phyloP scores from a whole-genome alignment of 2,113 vertebrate species.

The Chelonoidis abingdonii region DNA sequence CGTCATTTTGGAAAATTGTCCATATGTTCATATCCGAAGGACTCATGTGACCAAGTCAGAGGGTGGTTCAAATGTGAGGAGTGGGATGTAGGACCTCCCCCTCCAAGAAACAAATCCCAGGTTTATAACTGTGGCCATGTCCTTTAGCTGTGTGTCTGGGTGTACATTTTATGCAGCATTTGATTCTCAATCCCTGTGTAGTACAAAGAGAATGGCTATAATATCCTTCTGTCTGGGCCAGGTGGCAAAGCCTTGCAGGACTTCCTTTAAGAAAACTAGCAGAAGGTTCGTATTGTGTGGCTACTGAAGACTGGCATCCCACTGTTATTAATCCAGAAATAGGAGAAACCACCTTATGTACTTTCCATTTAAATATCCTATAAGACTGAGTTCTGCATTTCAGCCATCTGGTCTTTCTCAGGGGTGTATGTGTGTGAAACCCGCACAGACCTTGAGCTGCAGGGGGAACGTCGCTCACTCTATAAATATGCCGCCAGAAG shows the following conservation, averaged over 20 bases:
- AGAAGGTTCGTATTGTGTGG: background rate
- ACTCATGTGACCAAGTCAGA: background rate
- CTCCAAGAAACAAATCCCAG: background rate
- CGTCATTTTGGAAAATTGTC: background rate
- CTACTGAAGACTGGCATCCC: background rate
- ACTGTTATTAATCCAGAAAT: background rate
- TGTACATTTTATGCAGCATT: background rate
- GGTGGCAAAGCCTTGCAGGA: background rate
- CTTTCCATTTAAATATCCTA: background rate
- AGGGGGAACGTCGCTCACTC: background rate
- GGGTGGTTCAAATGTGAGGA: background rate
- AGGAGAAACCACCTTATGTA: background rate
- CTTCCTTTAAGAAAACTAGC: background rate
- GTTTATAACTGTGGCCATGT: background rate
- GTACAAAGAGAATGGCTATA: accelerated
- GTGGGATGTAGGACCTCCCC: background rate
- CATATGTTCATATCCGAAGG: background rate
- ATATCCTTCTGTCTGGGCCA: background rate
- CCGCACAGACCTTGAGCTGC: background rate
- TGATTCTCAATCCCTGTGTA: background rate
- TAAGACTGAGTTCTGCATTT: background rate
- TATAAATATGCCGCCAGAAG: background rate
- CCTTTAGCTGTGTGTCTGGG: background rate
- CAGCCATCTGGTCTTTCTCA: background rate
- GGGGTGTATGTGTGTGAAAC: background rate